Percentiles rank a stretch among this genome's conserved stretches.
phyloP scores from a whole-genome alignment of 2,888 invertebrate species.

The Harpagoxenus sublaevis region DNA sequence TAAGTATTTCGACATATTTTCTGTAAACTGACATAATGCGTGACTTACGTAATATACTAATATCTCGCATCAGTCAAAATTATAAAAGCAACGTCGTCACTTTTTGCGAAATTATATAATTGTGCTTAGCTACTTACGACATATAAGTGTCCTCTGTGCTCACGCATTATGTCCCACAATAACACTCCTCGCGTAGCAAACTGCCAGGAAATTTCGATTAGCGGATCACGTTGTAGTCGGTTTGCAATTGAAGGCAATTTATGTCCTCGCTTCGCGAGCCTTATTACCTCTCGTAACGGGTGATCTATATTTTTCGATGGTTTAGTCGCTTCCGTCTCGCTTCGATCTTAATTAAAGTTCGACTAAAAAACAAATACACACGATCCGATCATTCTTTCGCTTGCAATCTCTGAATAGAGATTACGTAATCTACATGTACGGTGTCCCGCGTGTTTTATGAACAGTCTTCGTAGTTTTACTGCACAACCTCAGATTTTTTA shows the following conservation, averaged over 20 bases:
- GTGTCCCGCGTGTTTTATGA: not conserved
- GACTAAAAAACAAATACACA: conserved; percentile 16
- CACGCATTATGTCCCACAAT: conserved; percentile 40
- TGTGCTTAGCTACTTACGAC: conserved; percentile 32
- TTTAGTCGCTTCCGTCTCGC: conserved; percentile 16
- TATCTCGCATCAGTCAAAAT: not conserved
- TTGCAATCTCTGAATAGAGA: not conserved
- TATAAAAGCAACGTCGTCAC: conserved; percentile 9
- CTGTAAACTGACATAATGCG: not conserved
- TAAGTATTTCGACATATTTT: conserved; percentile 13
- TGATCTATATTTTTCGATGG: conserved; percentile 11
- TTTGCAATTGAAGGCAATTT: conserved; percentile 49
- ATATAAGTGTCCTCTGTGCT: conserved; percentile 38
- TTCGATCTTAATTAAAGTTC: conserved; percentile 12
- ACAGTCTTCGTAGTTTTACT: not conserved
- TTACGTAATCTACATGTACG: not conserved
- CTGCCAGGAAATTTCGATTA: conserved; percentile 52
- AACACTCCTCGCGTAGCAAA: conserved; percentile 37
- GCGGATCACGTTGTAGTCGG: conserved; percentile 32
- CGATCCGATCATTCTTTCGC: not conserved
- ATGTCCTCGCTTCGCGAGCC: not conserved
- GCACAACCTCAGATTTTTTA: not conserved
- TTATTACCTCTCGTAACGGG: conserved; percentile 27
- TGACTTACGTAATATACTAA: conserved; percentile 8
- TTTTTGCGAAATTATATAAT: conserved; percentile 50